These are phyloP conservation scores for Campoplex nolae DNA, from an alignment of 2,888 invertebrate species.

Conservation along the genomic window DNA sequence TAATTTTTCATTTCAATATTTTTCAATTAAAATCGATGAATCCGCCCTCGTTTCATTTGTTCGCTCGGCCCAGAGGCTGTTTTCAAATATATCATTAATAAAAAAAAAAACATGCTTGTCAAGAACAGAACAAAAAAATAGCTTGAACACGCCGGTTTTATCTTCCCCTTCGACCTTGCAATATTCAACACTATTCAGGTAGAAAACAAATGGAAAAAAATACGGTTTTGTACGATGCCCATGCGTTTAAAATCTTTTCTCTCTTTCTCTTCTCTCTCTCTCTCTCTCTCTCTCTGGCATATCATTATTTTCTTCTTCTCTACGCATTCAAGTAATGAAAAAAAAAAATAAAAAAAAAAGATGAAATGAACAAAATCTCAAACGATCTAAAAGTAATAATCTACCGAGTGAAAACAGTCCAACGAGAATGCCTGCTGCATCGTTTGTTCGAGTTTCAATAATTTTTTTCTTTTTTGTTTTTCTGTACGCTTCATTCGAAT, in stretches of 20 bases:
- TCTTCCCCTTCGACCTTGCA: neutral
- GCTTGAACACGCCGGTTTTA: neutral
- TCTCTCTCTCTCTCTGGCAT: neutral
- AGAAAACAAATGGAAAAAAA: constrained; percentile 29
- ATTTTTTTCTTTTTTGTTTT: neutral
- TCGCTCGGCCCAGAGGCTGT: constrained; percentile 42
- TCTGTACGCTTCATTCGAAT: no score
- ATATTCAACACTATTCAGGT: constrained; percentile 20
- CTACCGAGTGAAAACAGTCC: constrained; percentile 38
- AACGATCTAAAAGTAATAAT: constrained; percentile 43
- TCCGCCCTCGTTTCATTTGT: constrained; percentile 61
- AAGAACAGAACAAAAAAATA: constrained; percentile 21
- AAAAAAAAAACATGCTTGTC: constrained; percentile 60
- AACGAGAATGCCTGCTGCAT: constrained; percentile 23
- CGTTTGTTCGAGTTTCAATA: neutral
- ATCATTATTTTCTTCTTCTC: constrained; percentile 16
- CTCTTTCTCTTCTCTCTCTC: no score
- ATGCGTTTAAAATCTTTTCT: constrained; percentile 50
- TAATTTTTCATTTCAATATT: neutral
- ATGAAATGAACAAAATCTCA: constrained; percentile 13
- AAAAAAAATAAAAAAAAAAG: constrained; percentile 1
- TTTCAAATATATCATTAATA: constrained; percentile 47
- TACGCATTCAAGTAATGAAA: constrained; percentile 50
- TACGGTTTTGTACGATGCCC: constrained; percentile 38
- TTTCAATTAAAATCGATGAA: constrained; percentile 5